Base-by-base conservation (phyloP, 2,888 invertebrate species). In the Willowsia nigromaculata region DNA sequence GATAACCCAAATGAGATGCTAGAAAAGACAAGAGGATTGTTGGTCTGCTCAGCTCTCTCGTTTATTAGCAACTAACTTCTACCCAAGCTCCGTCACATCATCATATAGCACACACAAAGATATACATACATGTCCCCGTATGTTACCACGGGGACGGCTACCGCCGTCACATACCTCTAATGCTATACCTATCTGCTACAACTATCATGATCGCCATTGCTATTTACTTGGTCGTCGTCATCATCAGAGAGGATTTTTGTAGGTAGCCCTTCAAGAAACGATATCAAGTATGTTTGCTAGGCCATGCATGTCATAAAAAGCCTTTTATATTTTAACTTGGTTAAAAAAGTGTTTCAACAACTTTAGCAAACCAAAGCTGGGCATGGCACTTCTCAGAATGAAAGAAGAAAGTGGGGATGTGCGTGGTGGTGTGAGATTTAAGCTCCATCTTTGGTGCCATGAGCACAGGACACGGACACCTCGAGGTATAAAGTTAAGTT, bases 1-100 rank as follows among this genome's bases (percentile, higher is more conserved):
- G 71, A 89, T 89, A 85, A n/a, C n/a, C n/a, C 53, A 85, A 85
- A 84, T 88, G 71, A 18, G 43, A 22, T 43, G 25, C n/a, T n/a
- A n/a, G n/a, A n/a, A n/a, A n/a, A n/a, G n/a, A n/a, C n/a, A n/a
- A n/a, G n/a, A n/a, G n/a, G n/a, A n/a, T n/a, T n/a, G n/a, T n/a
- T n/a, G n/a, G n/a, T 22, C 22, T 53, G 6, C 43, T 43, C 9
- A 18, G 18, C 18, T 1, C 1, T 53, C 4, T 53, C 7, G 53
- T 53, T 53, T 7, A 13, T 22, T 53, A 7, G 6, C 7, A 22
- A 53, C 5, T 53, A n/a, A n/a, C n/a, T n/a, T n/a, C n/a, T n/a
- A n/a, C n/a, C n/a, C n/a, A n/a, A n/a, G n/a, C n/a, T n/a, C n/a
- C n/a, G n/a, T n/a, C n/a, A n/a, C n/a, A n/a, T n/a, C n/a, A n/a